A percentile compares a stretch with the other conserved stretches of the same genome.
These are phyloP conservation scores for Ichneumoninae sp. DNA, from an alignment of 2,888 invertebrate species.

Conservation along the genomic window DNA sequence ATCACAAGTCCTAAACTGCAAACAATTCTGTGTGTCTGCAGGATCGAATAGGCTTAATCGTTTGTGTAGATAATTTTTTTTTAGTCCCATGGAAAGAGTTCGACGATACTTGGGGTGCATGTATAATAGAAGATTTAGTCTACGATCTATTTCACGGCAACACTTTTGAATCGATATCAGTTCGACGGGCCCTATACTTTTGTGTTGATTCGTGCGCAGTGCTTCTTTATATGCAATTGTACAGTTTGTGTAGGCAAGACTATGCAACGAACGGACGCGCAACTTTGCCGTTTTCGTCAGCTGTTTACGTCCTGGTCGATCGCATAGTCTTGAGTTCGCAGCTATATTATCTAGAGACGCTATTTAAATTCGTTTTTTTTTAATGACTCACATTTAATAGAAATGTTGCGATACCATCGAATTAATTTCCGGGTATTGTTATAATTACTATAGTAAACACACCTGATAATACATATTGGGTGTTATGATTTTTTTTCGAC, in stretches of 20 bases:
- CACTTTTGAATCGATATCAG: slow-evolving; percentile 59
- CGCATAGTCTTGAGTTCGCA: slow-evolving; percentile 44
- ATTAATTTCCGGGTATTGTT: slow-evolving; percentile 48
- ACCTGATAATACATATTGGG: slow-evolving; percentile 48
- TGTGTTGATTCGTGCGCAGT: slow-evolving; percentile 61
- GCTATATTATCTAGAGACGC: slow-evolving; percentile 53
- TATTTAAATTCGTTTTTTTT: slow-evolving; percentile 58
- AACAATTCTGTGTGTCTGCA: slow-evolving; percentile 21
- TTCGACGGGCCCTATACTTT: slow-evolving; percentile 54
- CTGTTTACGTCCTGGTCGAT: background rate
- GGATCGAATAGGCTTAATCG: slow-evolving; percentile 27
- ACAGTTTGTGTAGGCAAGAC: slow-evolving; percentile 58
- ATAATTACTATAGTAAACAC: slow-evolving; percentile 55
- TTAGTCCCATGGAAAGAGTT: slow-evolving; percentile 64
- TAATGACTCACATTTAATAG: slow-evolving; percentile 56
- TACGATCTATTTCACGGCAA: slow-evolving; percentile 57
- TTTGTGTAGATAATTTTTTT: slow-evolving; percentile 12
- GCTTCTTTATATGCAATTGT: slow-evolving; percentile 63
- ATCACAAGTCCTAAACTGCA: slow-evolving; percentile 33
- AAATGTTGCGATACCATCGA: slow-evolving; percentile 57
- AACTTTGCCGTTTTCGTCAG: background rate
- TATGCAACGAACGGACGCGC: slow-evolving; percentile 48
- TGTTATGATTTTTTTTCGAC: slow-evolving; percentile 25
- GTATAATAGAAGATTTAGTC: slow-evolving; percentile 60
- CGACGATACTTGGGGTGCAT: slow-evolving; percentile 59